phyloP scores from a whole-genome alignment of 2,113 vertebrate genomes.

The Brevimyrus niger region DNA sequence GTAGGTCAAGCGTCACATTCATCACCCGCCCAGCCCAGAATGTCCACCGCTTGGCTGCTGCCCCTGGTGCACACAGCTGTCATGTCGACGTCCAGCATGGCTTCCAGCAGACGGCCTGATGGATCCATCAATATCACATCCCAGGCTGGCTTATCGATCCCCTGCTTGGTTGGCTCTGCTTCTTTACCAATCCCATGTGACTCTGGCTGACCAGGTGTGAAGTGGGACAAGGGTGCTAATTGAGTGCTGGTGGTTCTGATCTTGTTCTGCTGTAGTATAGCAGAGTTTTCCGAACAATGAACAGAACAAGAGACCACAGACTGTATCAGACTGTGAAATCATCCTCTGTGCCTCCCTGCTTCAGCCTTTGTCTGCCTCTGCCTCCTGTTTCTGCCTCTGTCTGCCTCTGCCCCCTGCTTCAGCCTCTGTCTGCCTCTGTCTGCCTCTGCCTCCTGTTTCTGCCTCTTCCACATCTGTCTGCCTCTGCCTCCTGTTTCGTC shows the following conservation, averaged over 20 bases:
- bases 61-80: neutral
- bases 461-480: neutral
- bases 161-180: neutral
- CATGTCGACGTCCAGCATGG: neutral
- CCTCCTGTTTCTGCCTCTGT: neutral
- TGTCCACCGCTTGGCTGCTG: neutral
- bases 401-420: neutral
- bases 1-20: conserved; percentile 47
- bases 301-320: neutral
- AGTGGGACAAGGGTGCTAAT: neutral
- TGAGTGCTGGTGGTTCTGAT: neutral
- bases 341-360: neutral
- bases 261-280: neutral
- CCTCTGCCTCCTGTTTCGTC: neutral
- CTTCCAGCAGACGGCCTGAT: neutral
- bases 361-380: neutral
- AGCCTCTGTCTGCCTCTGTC: neutral
- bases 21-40: conserved; percentile 30
- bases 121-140: neutral
- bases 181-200: neutral
- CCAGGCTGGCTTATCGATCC: neutral
- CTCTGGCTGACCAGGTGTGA: neutral
- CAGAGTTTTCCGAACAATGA: neutral
- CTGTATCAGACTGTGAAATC: neutral
- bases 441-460: neutral